A percentile compares a stretch with the other conserved stretches of the same genome.
These are phyloP conservation scores for Dreissena polymorpha DNA, from an alignment of 1,140 invertebrate species.

Conservation along the genomic window DNA sequence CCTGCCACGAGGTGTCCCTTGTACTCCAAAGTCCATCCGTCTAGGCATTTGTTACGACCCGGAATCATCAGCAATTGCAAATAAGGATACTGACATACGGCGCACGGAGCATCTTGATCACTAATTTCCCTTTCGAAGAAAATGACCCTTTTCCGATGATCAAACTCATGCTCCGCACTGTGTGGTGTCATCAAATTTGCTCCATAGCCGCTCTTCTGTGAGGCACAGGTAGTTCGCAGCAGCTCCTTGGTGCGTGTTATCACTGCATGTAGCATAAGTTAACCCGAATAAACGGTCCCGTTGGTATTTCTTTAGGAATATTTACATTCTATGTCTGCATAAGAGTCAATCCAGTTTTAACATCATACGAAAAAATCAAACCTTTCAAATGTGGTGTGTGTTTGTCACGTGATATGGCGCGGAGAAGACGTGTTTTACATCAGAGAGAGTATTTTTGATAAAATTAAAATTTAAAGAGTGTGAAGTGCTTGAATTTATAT, in stretches of 20 bases:
- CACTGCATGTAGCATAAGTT: neutral
- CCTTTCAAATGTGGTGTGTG: too few species aligned
- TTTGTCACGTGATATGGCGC: too few species aligned
- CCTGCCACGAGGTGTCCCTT: constrained; percentile 32
- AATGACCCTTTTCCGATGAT: neutral
- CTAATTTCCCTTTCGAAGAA: neutral
- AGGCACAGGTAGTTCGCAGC: neutral
- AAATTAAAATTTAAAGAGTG: too few species aligned
- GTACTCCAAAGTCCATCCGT: constrained; percentile 54
- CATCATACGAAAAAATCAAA: too few species aligned
- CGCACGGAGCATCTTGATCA: constrained; percentile 46
- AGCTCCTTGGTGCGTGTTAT: neutral
- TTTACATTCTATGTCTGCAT: too few species aligned
- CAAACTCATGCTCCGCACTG: neutral
- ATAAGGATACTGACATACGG: constrained; percentile 43
- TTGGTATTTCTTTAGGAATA: neutral
- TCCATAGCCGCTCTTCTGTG: neutral
- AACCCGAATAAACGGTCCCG: neutral
- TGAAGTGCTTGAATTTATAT: too few species aligned
- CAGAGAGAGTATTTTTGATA: too few species aligned
- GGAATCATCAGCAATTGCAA: constrained; percentile 42
- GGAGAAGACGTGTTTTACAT: too few species aligned
- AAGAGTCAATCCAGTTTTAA: neutral
- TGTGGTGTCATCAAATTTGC: neutral
- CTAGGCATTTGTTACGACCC: constrained; percentile 38